Percentiles rank a stretch among this genome's conserved stretches.
phyloP scores from a whole-genome alignment of 2,888 invertebrate species.

The Mesorhabditis spiculigera region DNA sequence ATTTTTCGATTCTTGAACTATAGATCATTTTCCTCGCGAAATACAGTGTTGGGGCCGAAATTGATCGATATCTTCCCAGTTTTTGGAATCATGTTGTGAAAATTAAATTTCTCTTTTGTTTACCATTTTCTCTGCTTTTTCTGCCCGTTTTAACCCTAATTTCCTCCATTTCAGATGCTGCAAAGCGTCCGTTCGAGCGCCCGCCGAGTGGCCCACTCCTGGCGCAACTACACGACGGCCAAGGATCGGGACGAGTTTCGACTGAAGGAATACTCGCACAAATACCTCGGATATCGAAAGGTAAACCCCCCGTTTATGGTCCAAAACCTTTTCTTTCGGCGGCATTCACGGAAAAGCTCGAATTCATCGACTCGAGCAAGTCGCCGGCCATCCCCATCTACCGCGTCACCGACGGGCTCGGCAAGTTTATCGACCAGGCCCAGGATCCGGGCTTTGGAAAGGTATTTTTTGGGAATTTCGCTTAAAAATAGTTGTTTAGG shows the following conservation, averaged over 20 bases:
- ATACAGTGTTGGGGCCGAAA: no score
- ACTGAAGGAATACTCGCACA: conserved; percentile 48
- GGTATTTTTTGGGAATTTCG: conserved; percentile 16
- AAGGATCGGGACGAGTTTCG: conserved; percentile 47
- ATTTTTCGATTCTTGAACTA: no score
- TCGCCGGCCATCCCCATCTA: conserved; percentile 52
- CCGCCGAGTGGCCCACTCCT: no score
- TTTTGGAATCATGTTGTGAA: no score
- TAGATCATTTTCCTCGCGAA: no score
- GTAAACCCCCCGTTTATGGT: conserved; percentile 19
- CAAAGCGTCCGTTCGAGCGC: no score
- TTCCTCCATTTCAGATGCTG: no score
- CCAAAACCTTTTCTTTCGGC: conserved; percentile 35
- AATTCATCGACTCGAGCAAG: conserved; percentile 37
- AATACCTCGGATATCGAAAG: conserved; percentile 54
- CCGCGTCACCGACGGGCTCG: conserved; percentile 49
- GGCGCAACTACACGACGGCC: background rate
- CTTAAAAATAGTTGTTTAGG: conserved; percentile 15
- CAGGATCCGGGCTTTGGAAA: conserved; percentile 51
- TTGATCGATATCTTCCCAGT: no score
- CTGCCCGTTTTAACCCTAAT: no score
- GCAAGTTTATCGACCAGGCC: conserved; percentile 43
- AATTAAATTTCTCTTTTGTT: no score
- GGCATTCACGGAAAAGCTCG: conserved; percentile 52
- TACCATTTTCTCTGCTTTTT: no score